Evolutionary conservation across 1,140 invertebrate species (phyloP).

Genomic region (Neodiprion fabricii): DNA sequence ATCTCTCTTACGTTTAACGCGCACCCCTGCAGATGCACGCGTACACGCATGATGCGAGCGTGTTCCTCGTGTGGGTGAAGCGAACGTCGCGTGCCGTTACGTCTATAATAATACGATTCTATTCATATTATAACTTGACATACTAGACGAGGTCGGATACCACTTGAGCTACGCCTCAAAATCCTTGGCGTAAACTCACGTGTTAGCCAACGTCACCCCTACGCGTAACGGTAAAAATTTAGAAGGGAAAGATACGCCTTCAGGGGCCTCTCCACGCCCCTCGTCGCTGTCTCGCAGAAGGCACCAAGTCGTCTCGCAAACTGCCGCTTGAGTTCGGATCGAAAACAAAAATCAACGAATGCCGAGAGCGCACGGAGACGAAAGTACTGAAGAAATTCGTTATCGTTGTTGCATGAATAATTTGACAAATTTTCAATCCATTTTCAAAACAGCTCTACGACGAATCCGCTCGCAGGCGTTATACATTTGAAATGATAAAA

Average conservation of each 20-base stretch:
- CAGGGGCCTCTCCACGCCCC: conserved; percentile 3
- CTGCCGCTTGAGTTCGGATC: no score
- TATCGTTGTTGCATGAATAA: no score
- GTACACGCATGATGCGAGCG: not conserved
- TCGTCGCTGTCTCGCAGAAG: not conserved
- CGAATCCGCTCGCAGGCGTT: no score
- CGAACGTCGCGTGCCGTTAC: conserved; percentile 27
- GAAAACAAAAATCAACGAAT: no score
- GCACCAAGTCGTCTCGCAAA: not conserved
- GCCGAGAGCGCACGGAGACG: no score
- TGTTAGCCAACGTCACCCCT: not conserved
- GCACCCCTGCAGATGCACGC: not conserved
- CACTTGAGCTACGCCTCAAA: not conserved
- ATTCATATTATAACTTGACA: conserved; percentile 60
- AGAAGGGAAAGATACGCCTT: not conserved
- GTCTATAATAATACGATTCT: conserved; percentile 18
- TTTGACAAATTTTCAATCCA: no score
- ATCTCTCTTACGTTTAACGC: no score
- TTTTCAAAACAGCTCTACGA: no score
- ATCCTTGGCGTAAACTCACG: not conserved
- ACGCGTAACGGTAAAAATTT: conserved; percentile 1
- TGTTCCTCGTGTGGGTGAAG: conserved; percentile 9
- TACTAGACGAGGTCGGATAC: conserved; percentile 55
- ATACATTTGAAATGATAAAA: no score
- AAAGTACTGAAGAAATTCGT: no score